Conservation (phyloP, 2,113 vertebrate genomes). For the Strix uralensis region DNA sequence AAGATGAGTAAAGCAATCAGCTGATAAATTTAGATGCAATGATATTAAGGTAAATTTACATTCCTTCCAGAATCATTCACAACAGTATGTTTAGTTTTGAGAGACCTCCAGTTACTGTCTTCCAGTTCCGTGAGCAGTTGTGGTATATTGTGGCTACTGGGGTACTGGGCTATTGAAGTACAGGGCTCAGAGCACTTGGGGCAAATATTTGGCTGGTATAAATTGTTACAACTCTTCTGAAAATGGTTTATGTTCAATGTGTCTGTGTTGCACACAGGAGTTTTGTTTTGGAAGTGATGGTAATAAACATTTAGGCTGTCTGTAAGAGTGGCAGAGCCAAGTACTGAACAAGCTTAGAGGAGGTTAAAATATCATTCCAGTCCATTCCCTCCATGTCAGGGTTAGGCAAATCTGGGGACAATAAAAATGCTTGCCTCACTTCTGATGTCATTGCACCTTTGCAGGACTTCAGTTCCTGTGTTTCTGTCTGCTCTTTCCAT, state of each 20-base stretch:
- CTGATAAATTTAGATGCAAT: background rate
- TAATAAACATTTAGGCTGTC: background rate
- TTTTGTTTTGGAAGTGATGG: background rate
- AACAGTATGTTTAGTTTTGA: background rate
- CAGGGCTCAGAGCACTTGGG: background rate
- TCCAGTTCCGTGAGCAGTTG: background rate
- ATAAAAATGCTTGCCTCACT: background rate
- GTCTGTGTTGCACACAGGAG: background rate
- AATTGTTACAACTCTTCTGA: background rate
- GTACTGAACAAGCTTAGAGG: background rate
- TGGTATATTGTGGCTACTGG: background rate
- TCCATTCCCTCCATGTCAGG: background rate
- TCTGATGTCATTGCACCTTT: rapidly evolving
- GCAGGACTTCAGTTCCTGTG: background rate
- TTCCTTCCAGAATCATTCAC: background rate
- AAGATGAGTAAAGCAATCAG: background rate
- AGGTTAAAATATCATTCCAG: background rate
- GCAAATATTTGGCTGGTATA: background rate
- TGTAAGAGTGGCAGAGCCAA: background rate
- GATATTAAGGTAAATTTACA: background rate
- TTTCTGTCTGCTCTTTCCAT: background rate
- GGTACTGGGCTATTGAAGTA: background rate
- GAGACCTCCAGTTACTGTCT: background rate
- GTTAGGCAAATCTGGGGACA: background rate
- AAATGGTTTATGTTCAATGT: rapidly evolving